Base-by-base conservation (phyloP, 35 echinoderm and acorn worm genomes). In the Heliocidaris erythrogramma region DNA sequence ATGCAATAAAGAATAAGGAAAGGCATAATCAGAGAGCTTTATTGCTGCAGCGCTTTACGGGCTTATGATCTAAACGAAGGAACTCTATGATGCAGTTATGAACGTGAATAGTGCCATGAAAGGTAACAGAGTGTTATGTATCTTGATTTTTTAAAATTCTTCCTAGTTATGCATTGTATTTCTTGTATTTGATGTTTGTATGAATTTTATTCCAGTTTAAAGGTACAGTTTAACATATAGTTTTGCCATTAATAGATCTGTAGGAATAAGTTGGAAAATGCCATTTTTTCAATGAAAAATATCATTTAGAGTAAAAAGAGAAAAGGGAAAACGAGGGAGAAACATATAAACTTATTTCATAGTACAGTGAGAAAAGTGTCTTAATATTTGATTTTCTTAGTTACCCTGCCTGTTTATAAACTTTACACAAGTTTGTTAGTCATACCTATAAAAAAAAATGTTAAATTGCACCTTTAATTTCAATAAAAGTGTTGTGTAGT, bases 41-140 rank as follows among this genome's bases (percentile, higher is more conserved):
- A 56, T 78, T 78, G 65, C 14, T 4, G 18, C n/a, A 78, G 65
- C 65, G 65, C 65, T 78, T 78, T 78, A 78, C 65, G 17, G n/a
- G 65, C 2, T 78, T n/a, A 27, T 78, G 65, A 24, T 78, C 21
- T 78, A 78, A 78, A 78, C 65, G 2, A 78, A 78, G 65, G 65
- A 18, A 78, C 65, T 27, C 65, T 78, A 27, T 78, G 65, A 78
- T 5, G 65, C 65, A 27, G 65, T 78, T n/a, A 27, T 78, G 65
- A 78, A 29, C 65, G 65, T 78, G 65, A 78, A 78, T 27, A 27
- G 65, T 78, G 24, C 49, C 60, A 32, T 14, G 93, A 42, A 94
- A 32, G 93, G 60, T 61, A 30, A 35, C 30, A 84, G 10, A 71
- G 59, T 94, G 52, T 94, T 85, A 29, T 13, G 30, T 88, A 95